These are phyloP conservation scores for Pelodytes ibericus DNA, from an alignment of 2,797 vertebrate species.

Conservation along the genomic window DNA sequence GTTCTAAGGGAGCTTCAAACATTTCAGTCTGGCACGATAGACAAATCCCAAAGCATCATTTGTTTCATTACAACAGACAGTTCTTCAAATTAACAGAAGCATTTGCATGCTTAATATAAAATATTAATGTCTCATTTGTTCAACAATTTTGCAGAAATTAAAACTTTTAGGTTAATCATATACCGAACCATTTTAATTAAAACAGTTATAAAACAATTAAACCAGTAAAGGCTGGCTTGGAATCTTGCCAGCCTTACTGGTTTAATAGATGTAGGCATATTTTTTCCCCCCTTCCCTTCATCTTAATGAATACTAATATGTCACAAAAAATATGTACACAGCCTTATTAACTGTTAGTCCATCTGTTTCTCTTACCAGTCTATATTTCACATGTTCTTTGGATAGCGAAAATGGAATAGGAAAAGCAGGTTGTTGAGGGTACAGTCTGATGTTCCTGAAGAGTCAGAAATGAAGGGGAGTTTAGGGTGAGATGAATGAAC, in stretches of 20 bases:
- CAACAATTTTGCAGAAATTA: slow-evolving; percentile 79
- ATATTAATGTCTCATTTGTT: slow-evolving; percentile 84
- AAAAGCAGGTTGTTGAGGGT: too few relatives aligned
- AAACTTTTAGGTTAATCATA: slow-evolving; percentile 85
- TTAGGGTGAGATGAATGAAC: too few relatives aligned
- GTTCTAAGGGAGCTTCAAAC: slow-evolving; percentile 2
- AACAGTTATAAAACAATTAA: slow-evolving; percentile 84
- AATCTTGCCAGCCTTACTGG: slow-evolving; percentile 75
- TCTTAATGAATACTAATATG: slow-evolving; percentile 83
- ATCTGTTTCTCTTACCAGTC: slow-evolving; percentile 75
- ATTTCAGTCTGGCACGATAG: slow-evolving; percentile 12
- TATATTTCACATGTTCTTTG: slow-evolving; percentile 75
- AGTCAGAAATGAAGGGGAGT: too few relatives aligned
- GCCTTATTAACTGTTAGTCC: slow-evolving; percentile 74
- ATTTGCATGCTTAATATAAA: slow-evolving; percentile 72
- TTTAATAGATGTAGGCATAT: slow-evolving; percentile 76
- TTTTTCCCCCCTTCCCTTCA: slow-evolving; percentile 70
- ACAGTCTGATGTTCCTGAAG: too few relatives aligned
- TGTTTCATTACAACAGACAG: slow-evolving; percentile 51
- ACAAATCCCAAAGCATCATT: slow-evolving; percentile 15
- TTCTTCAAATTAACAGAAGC: slow-evolving; percentile 60
- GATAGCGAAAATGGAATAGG: slow-evolving; percentile 70
- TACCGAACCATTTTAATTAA: slow-evolving; percentile 82
- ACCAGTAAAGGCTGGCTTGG: slow-evolving; percentile 74
- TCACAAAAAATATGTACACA: slow-evolving; percentile 75